Base-by-base conservation (phyloP, 2,888 invertebrate genomes). In the Polia nebulosa region DNA sequence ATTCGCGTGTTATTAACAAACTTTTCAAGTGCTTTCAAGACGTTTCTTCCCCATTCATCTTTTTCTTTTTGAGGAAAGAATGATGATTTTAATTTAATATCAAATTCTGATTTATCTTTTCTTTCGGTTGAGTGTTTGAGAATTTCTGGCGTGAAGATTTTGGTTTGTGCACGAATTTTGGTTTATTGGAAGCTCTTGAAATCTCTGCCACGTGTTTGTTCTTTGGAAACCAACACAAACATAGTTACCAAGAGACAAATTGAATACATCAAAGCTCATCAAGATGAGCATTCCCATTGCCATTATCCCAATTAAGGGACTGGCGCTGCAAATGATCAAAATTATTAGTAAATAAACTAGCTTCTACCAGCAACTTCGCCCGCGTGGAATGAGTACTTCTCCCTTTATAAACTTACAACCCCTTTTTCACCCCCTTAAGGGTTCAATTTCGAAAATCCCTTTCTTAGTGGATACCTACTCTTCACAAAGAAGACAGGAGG, bases 1-100 rank as follows among this genome's bases (percentile, higher is more conserved):
- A 64, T 72, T 61, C 39, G 3, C 45, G 44, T 52, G 60, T 52
- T 78, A 72, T 65, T 73, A 77, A 47, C 27, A 73, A 77, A 77
- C 51, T 77, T 77, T 36, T 25, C 49, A 45, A 68, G 68, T 45
- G 51, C 59, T 66, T 41, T 52, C 53, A 25, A 68, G 39, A 51
- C 22, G 45, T 32, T 58, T 7, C 25, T 57, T 51, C 29, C 6
- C 7, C 39, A 58, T 61, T 58, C 36, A 55, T 76, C 39, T 59
- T 67, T 68, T 70, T 56, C 15, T 36, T 61, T 55, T 36, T 36
- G 17, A 45, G 15, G 39, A 53, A 49, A 53, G 17, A 53, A 41
- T 41, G 2, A 60, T 58, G 22, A 47, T 61, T 70, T 49, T 67
- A 60, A 70, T 70, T 64, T 52, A 41, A 61, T 64, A 60, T 64